These are phyloP conservation scores for Fragum whitleyi DNA, from an alignment of 2,888 invertebrate genomes.

Conservation along the genomic window DNA sequence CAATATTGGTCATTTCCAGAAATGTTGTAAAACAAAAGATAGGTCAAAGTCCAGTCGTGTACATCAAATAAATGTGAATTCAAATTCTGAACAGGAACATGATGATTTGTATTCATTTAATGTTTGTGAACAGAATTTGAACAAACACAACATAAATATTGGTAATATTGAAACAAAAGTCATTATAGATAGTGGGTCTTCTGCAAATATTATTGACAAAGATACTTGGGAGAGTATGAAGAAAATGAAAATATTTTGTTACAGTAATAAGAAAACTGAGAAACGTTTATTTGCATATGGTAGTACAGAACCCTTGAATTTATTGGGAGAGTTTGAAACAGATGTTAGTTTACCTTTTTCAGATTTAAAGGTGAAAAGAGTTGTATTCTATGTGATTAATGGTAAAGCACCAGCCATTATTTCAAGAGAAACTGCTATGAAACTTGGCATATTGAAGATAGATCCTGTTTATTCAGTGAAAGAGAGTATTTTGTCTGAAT, in stretches of 20 bases:
- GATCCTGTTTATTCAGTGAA: not conserved
- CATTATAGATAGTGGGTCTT: not conserved
- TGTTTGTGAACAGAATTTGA: not conserved
- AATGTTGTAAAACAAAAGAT: constrained; percentile 29
- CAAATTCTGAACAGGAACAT: not conserved
- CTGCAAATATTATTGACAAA: constrained; percentile 11
- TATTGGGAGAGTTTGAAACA: constrained; percentile 21
- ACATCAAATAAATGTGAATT: not conserved
- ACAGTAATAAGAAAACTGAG: not conserved
- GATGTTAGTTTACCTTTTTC: not conserved
- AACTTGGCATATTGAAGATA: no score
- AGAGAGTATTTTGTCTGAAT: not conserved
- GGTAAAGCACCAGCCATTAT: constrained; percentile 16
- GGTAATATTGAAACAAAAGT: not conserved
- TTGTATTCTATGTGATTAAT: constrained; percentile 25
- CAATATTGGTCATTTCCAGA: constrained; percentile 36
- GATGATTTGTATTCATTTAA: no score
- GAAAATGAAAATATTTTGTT: not conserved
- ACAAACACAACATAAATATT: not conserved
- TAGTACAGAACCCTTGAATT: constrained; percentile 16
- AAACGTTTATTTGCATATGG: constrained; percentile 37
- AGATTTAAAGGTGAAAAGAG: not conserved
- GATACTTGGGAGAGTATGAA: not conserved
- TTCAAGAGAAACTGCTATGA: constrained; percentile 11
- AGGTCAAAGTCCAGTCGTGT: not conserved